Evolutionary conservation across 1,140 invertebrate species (phyloP), one percentile per base, ranked within the genome.

Genomic region (Ectropis grisescens): DNA sequence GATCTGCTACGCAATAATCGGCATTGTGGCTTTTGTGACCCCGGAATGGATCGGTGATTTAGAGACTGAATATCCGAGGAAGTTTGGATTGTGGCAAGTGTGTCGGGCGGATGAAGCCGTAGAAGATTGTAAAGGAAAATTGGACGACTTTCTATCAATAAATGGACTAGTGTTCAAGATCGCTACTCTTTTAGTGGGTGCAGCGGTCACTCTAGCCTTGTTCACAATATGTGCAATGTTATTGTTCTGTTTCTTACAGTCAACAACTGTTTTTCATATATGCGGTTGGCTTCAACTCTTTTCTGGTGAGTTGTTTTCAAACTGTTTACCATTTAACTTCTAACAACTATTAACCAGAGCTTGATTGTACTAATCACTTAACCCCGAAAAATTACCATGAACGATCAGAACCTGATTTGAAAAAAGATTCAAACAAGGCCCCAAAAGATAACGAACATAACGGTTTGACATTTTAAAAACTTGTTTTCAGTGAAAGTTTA

Each of bases 1-100:
- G 33, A 93, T 98, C 59, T 98, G 96, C 81, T 98, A 96, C 76
- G 93, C 94, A 30, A 98, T 99, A 54, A 97, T 98, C 57, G 91
- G 91, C 35, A 90, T 96, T 37, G 95, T 98, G 10, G 92, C 95
- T 0, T 97, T 98, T 70, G 89, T 98, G 10, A 97, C 97, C 33
- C 96, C 96, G 4, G 96, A 98, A 82, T 99, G 97, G 93, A 92
- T 89, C 59, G 96, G 86, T 1, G 89, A 90, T 87, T 86, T 90
- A 33, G 88, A 93, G 29, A 91, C 92, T 27, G 91, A 93, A 38
- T 92, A 91, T 61, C 92, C 93, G 0, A 95, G 95, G 9, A 93
- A 93, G 76, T 93, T 97, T 62, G 95, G 96, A 2, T 82, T 98
- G n/a, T 97, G 94, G 91, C 90, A 91, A 44, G 89, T 89, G 33